These are phyloP conservation scores for Galaxias olidus DNA, from an alignment of 2,797 vertebrate genomes.

Conservation along the genomic window DNA sequence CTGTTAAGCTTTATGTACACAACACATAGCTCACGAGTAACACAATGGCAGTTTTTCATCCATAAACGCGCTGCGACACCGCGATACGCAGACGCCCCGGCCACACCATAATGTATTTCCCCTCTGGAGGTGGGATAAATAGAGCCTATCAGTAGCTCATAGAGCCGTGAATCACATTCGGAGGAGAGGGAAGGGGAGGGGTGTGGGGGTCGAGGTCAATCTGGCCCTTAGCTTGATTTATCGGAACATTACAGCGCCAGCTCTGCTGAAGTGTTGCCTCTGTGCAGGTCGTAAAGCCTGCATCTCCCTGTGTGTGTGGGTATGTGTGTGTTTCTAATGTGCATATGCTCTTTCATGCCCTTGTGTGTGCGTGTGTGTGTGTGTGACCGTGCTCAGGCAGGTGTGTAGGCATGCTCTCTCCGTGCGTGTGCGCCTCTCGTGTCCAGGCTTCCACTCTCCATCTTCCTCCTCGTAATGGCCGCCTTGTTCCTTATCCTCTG, in stretches of 20 bases:
- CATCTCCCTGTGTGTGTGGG: too few relatives aligned
- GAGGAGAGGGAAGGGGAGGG: constrained; percentile 36
- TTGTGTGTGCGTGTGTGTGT: neutral
- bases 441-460: too few relatives aligned
- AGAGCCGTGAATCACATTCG: constrained; percentile 48
- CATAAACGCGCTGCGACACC: neutral
- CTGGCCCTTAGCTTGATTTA: constrained; percentile 62
- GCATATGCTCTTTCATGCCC: neutral
- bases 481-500: constrained; percentile 62
- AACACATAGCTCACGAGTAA: neutral
- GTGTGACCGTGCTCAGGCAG: neutral
- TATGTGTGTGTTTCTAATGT: neutral
- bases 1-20: too few relatives aligned
- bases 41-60: neutral
- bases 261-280: neutral
- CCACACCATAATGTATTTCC: neutral
- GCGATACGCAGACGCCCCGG: neutral
- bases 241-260: constrained; percentile 56
- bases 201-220: constrained; percentile 55
- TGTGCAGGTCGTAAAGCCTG: neutral
- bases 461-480: constrained; percentile 40
- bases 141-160: constrained; percentile 34
- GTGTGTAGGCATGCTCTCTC: too few relatives aligned
- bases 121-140: constrained; percentile 35
- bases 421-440: too few relatives aligned